Conservation (phyloP, 2,113 vertebrate genomes). For the Amphiprion percula region DNA sequence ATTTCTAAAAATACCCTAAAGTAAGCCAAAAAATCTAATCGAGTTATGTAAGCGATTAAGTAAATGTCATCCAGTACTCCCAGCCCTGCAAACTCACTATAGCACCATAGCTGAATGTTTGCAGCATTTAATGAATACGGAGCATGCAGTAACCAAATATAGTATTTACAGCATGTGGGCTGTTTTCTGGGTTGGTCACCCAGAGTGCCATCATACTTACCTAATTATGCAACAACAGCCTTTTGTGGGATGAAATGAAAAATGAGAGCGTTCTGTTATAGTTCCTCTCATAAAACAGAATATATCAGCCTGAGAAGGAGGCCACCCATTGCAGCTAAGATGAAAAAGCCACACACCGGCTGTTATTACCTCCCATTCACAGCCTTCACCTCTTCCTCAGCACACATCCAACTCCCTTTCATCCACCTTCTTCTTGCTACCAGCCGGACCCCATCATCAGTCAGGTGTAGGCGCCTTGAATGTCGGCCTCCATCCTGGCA, state of each 20-base stretch:
- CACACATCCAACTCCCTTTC: slow-evolving; percentile 49
- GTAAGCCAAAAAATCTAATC: no score
- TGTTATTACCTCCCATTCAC: slow-evolving; percentile 45
- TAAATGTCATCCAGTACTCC: no score
- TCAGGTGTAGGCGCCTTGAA: slow-evolving; percentile 41
- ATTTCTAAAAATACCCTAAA: no score
- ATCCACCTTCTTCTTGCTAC: slow-evolving; percentile 51
- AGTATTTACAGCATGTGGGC: not conserved
- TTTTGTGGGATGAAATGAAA: not conserved
- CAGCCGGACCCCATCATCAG: slow-evolving; percentile 45
- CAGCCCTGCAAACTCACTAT: no score
- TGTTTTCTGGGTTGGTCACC: not conserved
- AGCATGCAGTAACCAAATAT: no score
- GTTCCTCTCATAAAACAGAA: not conserved
- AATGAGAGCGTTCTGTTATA: slow-evolving; percentile 1
- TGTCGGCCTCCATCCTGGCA: slow-evolving; percentile 53
- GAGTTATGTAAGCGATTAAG: no score
- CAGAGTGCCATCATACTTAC: not conserved
- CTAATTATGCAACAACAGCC: not conserved
- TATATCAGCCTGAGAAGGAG: not conserved
- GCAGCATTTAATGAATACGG: no score
- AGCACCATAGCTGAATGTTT: no score
- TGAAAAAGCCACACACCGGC: slow-evolving; percentile 17
- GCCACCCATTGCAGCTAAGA: slow-evolving; percentile 9
- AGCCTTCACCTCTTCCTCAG: slow-evolving; percentile 45